Evolutionary conservation across 1,140 invertebrate genomes (phyloP).

Genomic region (Colletes latitarsis): DNA sequence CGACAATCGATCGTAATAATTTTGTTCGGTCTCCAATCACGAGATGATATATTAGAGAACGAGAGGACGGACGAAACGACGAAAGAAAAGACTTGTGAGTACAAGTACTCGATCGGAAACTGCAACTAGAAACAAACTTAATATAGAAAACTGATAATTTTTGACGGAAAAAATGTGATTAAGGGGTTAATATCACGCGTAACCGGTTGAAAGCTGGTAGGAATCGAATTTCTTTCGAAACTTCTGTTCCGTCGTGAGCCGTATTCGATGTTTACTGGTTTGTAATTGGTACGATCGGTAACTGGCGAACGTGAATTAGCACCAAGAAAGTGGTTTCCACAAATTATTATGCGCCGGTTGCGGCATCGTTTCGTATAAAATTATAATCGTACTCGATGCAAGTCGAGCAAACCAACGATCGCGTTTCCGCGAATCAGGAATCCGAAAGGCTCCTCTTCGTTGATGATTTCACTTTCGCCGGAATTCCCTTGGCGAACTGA

Average conservation of each 20-base stretch:
- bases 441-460: conserved; percentile 19
- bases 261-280: neutral
- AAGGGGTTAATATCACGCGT: too few species aligned
- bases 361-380: conserved; percentile 10
- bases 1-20: neutral
- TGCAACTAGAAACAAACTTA: too few species aligned
- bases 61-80: too few species aligned
- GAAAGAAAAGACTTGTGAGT: too few species aligned
- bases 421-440: conserved; percentile 25
- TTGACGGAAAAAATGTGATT: too few species aligned
- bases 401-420: conserved; percentile 30
- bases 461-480: conserved; percentile 12
- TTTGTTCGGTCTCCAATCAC: too few species aligned
- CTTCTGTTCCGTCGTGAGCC: too few species aligned
- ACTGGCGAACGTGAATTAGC: neutral
- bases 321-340: conserved; percentile 2
- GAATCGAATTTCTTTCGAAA: too few species aligned
- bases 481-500: neutral
- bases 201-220: too few species aligned
- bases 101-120: too few species aligned
- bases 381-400: neutral
- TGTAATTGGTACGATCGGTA: neutral
- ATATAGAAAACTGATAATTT: too few species aligned
- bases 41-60: too few species aligned
- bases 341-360: conserved; percentile 47